phyloP scores from a whole-genome alignment of 2,888 invertebrate species.

The Lithophane leautieri region DNA sequence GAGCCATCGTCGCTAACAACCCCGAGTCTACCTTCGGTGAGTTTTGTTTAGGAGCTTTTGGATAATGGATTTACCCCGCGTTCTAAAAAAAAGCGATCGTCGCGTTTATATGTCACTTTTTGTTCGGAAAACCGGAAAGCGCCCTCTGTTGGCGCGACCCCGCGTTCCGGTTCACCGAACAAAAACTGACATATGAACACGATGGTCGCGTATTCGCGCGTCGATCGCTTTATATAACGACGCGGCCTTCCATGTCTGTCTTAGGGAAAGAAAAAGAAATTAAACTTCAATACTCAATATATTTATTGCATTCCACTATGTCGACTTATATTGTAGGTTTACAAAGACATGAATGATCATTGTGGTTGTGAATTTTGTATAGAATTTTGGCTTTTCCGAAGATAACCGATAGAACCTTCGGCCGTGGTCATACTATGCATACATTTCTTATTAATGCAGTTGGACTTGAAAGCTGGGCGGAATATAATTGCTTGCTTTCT shows the following conservation, averaged over 20 bases:
- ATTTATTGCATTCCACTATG: not conserved
- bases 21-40: constrained; percentile 98
- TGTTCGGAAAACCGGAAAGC: no score
- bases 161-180: no score
- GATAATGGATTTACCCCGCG: no score
- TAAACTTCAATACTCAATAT: not conserved
- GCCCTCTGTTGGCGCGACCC: no score
- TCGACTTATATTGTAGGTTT: not conserved
- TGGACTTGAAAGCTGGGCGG: not conserved
- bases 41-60: constrained; percentile 53
- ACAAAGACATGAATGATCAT: not conserved
- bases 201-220: no score
- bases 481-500: not conserved
- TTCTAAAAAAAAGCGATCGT: no score
- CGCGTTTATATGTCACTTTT: no score
- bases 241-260: no score
- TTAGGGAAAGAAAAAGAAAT: not conserved
- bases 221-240: no score
- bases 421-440: not conserved
- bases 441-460: not conserved
- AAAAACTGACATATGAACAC: no score
- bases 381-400: not conserved
- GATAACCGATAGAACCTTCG: no score
- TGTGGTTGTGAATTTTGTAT: not conserved
- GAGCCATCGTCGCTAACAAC: constrained; percentile 97